Evolutionary conservation across 2,888 invertebrate species (phyloP), one percentile per base, ranked within the genome.

Genomic region (Caenorhabditis sp.): DNA sequence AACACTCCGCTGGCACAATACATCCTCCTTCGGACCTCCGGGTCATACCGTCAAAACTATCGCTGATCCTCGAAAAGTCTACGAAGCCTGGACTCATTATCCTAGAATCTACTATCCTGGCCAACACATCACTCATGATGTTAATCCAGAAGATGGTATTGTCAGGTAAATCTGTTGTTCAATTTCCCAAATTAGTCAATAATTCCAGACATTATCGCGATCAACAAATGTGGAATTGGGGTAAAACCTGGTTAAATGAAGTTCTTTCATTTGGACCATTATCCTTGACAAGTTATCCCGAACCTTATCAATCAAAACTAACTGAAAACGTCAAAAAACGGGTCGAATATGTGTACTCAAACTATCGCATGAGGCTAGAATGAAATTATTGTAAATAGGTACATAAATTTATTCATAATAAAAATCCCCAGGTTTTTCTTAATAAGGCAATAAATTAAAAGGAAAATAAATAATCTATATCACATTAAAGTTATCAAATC

Each of bases 41-140:
- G 70, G 67, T 4, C 74, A 74, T 60, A 74, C 74, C 1, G 70
- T 53, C n/a, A 74, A 74, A 54, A 63, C 59, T 21, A 70, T 74
- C n/a, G 56, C 70, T 10, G 53, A 49, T 23, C 66, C 74, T 5
- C 64, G 70, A 36, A 74, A 69, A 52, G 65, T 73, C 7, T 56
- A 26, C 14, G 20, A 20, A 27, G 23, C 23, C 21, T 56, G 56
- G 56, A 27, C 27, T 17, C 56, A 56, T 27, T 26, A 27, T 27
- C 56, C 56, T 25, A 2, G 12, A 3, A 56, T 17, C 3, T 26
- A 21, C 3, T 56, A 56, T 56, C 56, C 56, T 10, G 63, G 63
- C 10, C 10, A 43, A 12, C 65, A 66, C 43, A 1, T 5, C 2
- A 23, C 49, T 43, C 23, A 63, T 20, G 25, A 50, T 26, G 20